Evolutionary conservation across 2,797 vertebrate species (phyloP), one percentile per base, ranked within the genome.

Genomic region (Liasis olivaceus): DNA sequence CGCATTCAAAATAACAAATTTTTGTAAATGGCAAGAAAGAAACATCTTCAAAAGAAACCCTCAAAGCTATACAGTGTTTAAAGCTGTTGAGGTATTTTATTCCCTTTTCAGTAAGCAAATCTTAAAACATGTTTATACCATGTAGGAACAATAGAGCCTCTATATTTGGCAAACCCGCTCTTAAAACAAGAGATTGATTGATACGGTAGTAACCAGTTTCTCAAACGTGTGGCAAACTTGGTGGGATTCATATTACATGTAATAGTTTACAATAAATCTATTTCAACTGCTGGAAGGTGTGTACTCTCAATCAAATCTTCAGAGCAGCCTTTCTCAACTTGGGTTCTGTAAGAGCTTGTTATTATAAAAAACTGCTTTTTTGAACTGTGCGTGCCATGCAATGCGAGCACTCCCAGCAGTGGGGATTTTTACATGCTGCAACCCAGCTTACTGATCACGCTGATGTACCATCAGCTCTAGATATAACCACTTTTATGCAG

Each of bases 21-120:
- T 87, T 81, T 81, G 42, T 81, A 81, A 81, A 81, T 47, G 77
- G 77, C 77, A 81, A 47, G 77, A 47, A 81, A 81, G 7, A 81
- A 81, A 81, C 77, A 81, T 47, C 77, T 1, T 47, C 36, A 47
- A 47, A 81, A 47, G 77, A 81, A 81, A 47, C 94, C 93, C 95
- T 96, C 81, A 0, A 95, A 95, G 95, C 81, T 95, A 93, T 60
- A 94, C 11, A 93, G 56, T 92, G 85, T 87, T 91, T 89, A 60
- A 90, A 92, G 94, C 90, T 31, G 85, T 92, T 97, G 97, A 98
- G 97, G 97, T 97, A 97, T 97, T 98, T 98, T 98, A 97, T 98
- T 98, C 97, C 97, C 96, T 97, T 98, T 94, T 95, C 85, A 90
- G 95, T 97, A 96, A 97, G 92, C 92, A 95, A 95, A 97, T 96